Evolutionary conservation across 2,797 vertebrate genomes (phyloP).

Genomic region (Gallirallus australis): DNA sequence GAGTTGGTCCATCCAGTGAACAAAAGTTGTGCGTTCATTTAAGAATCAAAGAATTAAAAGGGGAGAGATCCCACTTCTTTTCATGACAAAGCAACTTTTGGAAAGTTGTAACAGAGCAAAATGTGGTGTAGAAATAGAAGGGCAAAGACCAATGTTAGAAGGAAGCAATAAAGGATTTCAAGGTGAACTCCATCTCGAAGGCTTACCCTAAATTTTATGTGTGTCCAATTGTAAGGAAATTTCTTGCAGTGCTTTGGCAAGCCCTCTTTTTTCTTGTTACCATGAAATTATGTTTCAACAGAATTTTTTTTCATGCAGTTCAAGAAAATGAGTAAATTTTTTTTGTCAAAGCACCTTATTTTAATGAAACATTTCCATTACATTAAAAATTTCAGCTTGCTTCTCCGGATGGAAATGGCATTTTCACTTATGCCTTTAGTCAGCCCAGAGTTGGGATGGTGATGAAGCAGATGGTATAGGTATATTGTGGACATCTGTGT

Average conservation of each 20-base stretch:
- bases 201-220: background rate
- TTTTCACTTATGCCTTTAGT: background rate
- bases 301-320: background rate
- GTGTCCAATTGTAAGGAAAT: background rate
- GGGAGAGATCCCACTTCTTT: background rate
- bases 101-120: background rate
- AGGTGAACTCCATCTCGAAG: background rate
- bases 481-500: background rate
- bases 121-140: background rate
- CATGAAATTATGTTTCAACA: background rate
- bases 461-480: background rate
- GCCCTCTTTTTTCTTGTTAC: background rate
- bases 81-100: background rate
- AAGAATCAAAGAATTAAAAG: background rate
- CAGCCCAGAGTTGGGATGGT: background rate
- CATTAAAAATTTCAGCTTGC: background rate
- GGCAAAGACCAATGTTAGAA: background rate
- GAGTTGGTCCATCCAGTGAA: background rate
- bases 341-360: background rate
- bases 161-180: background rate
- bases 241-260: background rate
- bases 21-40: accelerated
- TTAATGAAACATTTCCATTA: background rate
- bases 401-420: background rate
- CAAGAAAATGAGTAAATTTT: background rate